Conservation (phyloP, 1,140 invertebrate species). For the Copidosoma floridanum region DNA sequence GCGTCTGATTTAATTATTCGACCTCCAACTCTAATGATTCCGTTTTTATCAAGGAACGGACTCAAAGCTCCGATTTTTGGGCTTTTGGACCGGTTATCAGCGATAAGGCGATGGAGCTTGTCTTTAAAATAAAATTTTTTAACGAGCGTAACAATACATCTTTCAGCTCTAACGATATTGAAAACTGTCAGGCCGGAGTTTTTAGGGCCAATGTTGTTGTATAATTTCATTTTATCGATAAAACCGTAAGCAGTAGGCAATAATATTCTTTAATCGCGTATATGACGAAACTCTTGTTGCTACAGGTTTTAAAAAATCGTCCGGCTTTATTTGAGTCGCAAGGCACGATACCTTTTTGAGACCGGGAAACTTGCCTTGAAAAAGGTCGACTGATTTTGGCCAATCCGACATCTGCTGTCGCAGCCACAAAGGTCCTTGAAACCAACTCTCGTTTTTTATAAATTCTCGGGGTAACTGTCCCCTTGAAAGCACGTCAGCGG, state of each 20-base stretch:
- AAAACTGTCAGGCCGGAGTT: no score
- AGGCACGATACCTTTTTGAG: no score
- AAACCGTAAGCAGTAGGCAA: no score
- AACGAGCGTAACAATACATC: neutral
- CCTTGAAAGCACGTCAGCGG: slow-evolving; percentile 25
- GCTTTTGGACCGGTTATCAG: neutral
- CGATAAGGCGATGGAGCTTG: neutral
- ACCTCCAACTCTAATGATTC: neutral
- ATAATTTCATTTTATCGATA: no score
- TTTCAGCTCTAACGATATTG: no score
- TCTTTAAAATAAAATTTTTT: neutral
- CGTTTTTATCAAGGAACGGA: neutral
- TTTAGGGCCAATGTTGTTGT: no score
- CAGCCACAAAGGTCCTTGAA: slow-evolving; percentile 38
- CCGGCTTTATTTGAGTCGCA: no score
- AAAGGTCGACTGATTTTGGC: neutral
- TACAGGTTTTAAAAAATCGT: no score
- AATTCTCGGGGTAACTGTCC: slow-evolving; percentile 28
- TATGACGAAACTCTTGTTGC: no score
- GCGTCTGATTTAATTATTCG: neutral
- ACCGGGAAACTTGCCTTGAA: neutral
- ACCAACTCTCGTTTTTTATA: slow-evolving; percentile 38
- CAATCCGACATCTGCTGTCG: neutral
- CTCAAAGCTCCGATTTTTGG: neutral
- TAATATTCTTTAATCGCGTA: no score